phyloP scores from a whole-genome alignment of 2,113 vertebrate genomes.

The Poicephalus meyeri region DNA sequence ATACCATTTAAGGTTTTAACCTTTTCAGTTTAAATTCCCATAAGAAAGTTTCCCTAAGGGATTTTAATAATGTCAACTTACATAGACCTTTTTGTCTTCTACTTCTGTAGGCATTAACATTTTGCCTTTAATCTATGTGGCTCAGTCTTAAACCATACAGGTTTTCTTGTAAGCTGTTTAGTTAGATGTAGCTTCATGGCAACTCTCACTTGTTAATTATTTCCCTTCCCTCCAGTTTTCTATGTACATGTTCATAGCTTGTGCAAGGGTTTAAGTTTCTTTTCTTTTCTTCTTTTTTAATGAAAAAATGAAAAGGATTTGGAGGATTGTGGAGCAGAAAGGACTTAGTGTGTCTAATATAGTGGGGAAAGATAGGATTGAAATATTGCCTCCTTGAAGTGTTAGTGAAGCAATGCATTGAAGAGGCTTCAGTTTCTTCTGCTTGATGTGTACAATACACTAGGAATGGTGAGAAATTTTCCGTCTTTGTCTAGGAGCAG shows the following conservation, averaged over 20 bases:
- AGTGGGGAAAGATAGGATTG: background rate
- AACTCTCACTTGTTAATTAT: conserved; percentile 61
- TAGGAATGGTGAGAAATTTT: background rate
- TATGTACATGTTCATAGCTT: conserved; percentile 34
- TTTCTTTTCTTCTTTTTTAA: conserved; percentile 21
- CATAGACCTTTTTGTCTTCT: conserved; percentile 66
- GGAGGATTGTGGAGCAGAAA: background rate
- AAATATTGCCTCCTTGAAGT: background rate
- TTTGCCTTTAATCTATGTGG: conserved; percentile 56
- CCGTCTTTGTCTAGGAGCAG: background rate
- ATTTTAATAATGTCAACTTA: conserved; percentile 65
- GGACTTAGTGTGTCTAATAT: background rate
- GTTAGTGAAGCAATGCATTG: background rate
- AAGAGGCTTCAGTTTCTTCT: background rate
- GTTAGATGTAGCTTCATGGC: conserved; percentile 38
- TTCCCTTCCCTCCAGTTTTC: conserved; percentile 27
- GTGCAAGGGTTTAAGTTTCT: conserved; percentile 28
- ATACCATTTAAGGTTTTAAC: conserved; percentile 62
- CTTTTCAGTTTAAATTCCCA: conserved; percentile 67
- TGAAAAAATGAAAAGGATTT: conserved; percentile 49
- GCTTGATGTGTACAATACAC: fast-evolving
- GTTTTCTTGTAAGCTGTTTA: conserved; percentile 63
- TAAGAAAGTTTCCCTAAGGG: conserved; percentile 55
- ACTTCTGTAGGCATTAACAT: conserved; percentile 53
- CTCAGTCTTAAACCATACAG: conserved; percentile 53